Evolutionary conservation across 2,797 vertebrate genomes (phyloP), one percentile per base, ranked within the genome.

Genomic region (Sebastes cheni): DNA sequence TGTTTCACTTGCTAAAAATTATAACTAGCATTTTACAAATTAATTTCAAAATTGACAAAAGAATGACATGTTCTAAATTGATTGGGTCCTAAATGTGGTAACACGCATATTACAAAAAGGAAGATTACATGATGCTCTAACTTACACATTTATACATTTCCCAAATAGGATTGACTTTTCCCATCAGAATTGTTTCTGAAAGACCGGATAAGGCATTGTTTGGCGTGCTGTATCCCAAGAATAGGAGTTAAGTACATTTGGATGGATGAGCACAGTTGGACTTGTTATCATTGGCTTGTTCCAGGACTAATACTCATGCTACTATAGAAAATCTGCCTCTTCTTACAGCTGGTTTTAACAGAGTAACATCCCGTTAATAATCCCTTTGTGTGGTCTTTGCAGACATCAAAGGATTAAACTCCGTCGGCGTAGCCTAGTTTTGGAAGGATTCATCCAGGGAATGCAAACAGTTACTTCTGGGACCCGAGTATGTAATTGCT

Each of bases 401-500:
- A 82, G 54, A 81, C 84, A 82, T 83, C 79, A 89, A 83, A 80
- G 76, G 56, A 70, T 73, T 77, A 72, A 88, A 81, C 72, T 82
- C 65, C 67, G 81, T 59, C 59, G 71, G 50, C 59, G 18, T 77
- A 83, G 56, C 52, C 74, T 70, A 81, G 50, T 87, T 87, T 78
- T 62, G 13, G 59, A 72, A 61, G 66, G 27, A 22, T 78, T 78
- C 54, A 77, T 81, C 73, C 36, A 29, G 61, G 72, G 77, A 81
- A 46, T 61, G 42, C 32, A 66, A 82, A 84, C 42, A 65, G 29
- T 72, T 61, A 64, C 72, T 77, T 81, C 23, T 66, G 84, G 80
- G 73, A 83, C 54, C 66, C 3, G 9, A 50, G 54, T 69, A 27
- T 75, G 50, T 79, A 79, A 81, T 77, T 81, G 82, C 58, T 71